Base-by-base conservation (phyloP, 2,888 invertebrate species). In the Eupithecia inturbata region DNA sequence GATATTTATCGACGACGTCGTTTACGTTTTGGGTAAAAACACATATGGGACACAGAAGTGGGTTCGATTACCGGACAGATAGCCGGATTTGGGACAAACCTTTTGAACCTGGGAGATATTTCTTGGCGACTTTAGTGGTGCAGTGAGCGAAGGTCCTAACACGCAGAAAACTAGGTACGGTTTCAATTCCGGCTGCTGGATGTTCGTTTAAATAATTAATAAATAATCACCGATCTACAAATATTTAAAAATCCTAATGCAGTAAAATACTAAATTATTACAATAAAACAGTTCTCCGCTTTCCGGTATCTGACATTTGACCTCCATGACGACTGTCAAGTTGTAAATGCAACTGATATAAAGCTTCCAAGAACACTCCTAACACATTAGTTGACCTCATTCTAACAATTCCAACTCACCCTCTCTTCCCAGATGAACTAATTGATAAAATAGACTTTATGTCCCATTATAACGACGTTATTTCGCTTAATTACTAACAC, bases 401-500 rank as follows among this genome's bases (percentile, higher is more conserved):
- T 63, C 53, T 26, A 62, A 62, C 62, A 28, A 19, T 60, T 26
- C 45, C 33, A 71, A 73, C 33, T 28, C 36, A 69, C 31, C 63
- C 33, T 41, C 67, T 53, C 64, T 68, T 26, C 49, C 16, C 66
- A 73, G 68, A 70, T 75, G 63, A 68, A 67, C 71, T 77, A 74
- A 77, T 70, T 76, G 74, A 77, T 78, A 76, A 77, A 78, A 77
- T 75, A 60, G 62, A 73, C 66, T 77, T 77, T 64, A 74, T 71
- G 71, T n/a, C 39, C 77, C 75, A 78, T 79, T 76, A 77, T 74
- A 73, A 73, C 72, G 72, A 53, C 70, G 71, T 80, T 79, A 77
- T 77, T 66, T 72, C 75, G 36, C 62, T 72, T 74, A 77, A 78
- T 77, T 73, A 72, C 72, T 75, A 75, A 76, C 74, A 73, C 70